Conservation (phyloP, 2,113 vertebrate genomes). For the Arvicanthis niloticus region DNA sequence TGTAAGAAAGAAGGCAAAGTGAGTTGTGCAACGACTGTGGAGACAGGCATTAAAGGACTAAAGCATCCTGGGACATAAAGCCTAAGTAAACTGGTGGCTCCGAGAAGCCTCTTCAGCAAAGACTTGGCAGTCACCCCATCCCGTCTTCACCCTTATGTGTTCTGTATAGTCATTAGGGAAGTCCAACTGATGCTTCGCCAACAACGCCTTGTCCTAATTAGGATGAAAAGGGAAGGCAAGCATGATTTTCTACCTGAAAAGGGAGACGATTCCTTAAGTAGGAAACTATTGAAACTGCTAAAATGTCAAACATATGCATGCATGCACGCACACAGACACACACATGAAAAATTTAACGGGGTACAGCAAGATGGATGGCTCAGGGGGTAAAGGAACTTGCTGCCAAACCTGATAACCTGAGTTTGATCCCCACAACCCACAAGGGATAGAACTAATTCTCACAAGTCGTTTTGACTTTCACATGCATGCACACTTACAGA, state of each 20-base stretch:
- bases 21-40: neutral
- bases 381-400: neutral
- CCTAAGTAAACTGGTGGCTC: neutral
- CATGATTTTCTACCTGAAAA: neutral
- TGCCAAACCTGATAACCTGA: neutral
- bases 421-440: neutral
- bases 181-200: neutral
- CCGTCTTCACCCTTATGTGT: neutral
- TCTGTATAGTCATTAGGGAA: neutral
- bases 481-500: neutral
- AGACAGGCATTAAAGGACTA: neutral
- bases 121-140: neutral
- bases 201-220: neutral
- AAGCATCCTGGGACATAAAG: neutral
- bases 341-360: neutral
- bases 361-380: neutral
- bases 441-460: neutral
- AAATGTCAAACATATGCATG: neutral
- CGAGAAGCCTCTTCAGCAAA: neutral
- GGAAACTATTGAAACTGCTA: neutral
- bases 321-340: neutral
- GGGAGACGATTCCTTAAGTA: neutral
- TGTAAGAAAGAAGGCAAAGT: neutral
- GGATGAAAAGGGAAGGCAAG: neutral
- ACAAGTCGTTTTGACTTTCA: too few relatives aligned